Evolutionary conservation across 2,797 vertebrate genomes (phyloP).

Genomic region (Eulemur albifrons): DNA sequence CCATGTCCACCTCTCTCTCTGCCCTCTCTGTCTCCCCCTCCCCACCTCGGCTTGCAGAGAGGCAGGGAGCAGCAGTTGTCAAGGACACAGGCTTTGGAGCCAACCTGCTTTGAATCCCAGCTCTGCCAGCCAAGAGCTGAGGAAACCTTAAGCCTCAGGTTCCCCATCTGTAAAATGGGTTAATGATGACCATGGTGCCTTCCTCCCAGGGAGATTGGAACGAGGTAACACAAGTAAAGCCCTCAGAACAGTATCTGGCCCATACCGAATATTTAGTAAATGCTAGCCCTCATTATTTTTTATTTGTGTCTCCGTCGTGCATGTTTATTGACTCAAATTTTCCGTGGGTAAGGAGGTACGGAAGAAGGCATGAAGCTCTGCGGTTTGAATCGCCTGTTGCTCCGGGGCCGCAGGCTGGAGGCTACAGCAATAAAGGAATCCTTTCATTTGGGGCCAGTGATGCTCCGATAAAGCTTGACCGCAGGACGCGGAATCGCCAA

Average conservation of each 20-base stretch:
- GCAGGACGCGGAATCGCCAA: not conserved
- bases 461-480: slow-evolving; percentile 51
- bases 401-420: slow-evolving; percentile 25
- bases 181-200: not conserved
- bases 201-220: not conserved
- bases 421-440: not conserved
- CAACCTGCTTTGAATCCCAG: not conserved
- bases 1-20: not conserved
- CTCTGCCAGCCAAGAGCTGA: not conserved
- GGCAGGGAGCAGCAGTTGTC: not conserved
- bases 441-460: slow-evolving; percentile 45
- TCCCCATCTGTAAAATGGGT: not conserved
- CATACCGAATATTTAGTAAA: not conserved
- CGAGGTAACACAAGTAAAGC: not conserved
- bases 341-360: slow-evolving; percentile 21
- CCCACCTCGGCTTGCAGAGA: not conserved
- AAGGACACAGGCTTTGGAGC: not conserved
- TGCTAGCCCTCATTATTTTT: not conserved
- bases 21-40: no score
- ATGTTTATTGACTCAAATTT: slow-evolving; percentile 58
- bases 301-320: slow-evolving; percentile 18
- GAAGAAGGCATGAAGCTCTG: not conserved
- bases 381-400: not conserved
- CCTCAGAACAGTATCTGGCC: not conserved
- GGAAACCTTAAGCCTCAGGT: not conserved